Conservation (phyloP, 2,888 invertebrate species). For the Phorcus lineatus region DNA sequence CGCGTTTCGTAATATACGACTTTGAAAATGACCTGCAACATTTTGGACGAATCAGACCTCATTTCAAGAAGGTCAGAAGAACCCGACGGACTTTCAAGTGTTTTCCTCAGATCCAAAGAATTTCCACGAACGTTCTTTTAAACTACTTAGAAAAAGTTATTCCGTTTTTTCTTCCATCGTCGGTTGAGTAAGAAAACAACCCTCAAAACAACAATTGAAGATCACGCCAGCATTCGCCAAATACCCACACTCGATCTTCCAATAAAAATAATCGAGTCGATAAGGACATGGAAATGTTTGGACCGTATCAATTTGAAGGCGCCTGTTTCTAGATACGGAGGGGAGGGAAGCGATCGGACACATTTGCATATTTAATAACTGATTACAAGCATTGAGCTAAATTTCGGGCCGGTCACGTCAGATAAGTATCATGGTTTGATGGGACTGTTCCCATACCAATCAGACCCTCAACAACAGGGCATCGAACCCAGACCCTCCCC, state of each 20-base stretch:
- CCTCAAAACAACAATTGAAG: no score
- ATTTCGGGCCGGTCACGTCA: not conserved
- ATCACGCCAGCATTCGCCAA: no score
- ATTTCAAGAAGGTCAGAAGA: no score
- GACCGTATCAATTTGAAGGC: not conserved
- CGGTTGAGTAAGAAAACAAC: no score
- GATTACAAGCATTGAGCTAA: conserved; percentile 6
- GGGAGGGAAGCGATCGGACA: not conserved
- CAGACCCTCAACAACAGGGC: not conserved
- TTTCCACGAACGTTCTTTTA: no score
- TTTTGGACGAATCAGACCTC: no score
- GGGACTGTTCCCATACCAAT: conserved; percentile 21
- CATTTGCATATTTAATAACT: conserved; percentile 27
- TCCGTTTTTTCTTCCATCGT: no score
- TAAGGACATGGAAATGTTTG: conserved; percentile 19
- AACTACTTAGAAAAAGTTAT: no score
- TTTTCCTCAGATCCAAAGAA: no score
- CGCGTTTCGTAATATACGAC: no score
- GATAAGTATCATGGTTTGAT: conserved; percentile 23
- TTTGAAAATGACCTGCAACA: no score
- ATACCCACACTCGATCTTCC: not conserved
- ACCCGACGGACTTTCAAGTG: no score
- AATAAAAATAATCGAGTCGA: conserved; percentile 14
- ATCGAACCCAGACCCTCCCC: not conserved
- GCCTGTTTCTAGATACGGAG: not conserved